A percentile compares a stretch with the other conserved stretches of the same genome.
Conservation (phyloP, 2,797 vertebrate genomes). For the Synanceia verrucosa region DNA sequence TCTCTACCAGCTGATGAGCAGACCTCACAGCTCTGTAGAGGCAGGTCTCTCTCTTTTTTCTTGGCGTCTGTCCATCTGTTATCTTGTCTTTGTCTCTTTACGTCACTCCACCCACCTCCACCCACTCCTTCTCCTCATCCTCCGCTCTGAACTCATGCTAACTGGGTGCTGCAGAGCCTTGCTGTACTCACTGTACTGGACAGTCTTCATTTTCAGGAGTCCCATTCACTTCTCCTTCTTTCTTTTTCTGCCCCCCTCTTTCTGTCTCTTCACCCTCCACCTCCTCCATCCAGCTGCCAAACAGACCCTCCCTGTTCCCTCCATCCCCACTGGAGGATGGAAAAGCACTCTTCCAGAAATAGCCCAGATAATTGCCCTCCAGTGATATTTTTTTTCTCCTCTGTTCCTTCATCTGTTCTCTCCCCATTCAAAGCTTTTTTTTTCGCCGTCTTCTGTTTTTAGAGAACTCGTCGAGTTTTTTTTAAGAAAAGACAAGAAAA, state of each 20-base stretch:
- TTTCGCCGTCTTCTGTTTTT: slow-evolving; percentile 2
- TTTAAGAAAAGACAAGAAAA: not conserved
- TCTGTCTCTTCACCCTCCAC: slow-evolving; percentile 29
- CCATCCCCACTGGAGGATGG: slow-evolving; percentile 63
- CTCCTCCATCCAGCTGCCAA: slow-evolving; percentile 68
- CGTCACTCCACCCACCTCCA: slow-evolving; percentile 2
- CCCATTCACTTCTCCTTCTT: slow-evolving; percentile 27
- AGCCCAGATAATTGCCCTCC: slow-evolving; percentile 79
- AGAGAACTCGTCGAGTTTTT: slow-evolving; percentile 20
- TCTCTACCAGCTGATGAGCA: not conserved
- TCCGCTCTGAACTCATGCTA: not conserved
- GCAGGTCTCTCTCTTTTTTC: not conserved
- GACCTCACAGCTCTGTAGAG: not conserved
- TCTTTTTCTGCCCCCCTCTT: not conserved
- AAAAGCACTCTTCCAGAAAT: slow-evolving; percentile 79
- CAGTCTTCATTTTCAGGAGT: slow-evolving; percentile 32
- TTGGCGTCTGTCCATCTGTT: slow-evolving; percentile 10
- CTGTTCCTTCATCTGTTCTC: slow-evolving; percentile 42
- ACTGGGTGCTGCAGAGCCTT: slow-evolving; percentile 5
- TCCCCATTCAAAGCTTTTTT: slow-evolving; percentile 29
- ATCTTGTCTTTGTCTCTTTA: slow-evolving; percentile 18
- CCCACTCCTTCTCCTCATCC: not conserved
- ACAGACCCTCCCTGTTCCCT: slow-evolving; percentile 75
- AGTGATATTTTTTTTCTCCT: slow-evolving; percentile 60
- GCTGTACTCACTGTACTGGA: slow-evolving; percentile 36